These are phyloP conservation scores for Penaeus japonicus DNA, from an alignment of 1,140 invertebrate genomes.

Conservation along the genomic window DNA sequence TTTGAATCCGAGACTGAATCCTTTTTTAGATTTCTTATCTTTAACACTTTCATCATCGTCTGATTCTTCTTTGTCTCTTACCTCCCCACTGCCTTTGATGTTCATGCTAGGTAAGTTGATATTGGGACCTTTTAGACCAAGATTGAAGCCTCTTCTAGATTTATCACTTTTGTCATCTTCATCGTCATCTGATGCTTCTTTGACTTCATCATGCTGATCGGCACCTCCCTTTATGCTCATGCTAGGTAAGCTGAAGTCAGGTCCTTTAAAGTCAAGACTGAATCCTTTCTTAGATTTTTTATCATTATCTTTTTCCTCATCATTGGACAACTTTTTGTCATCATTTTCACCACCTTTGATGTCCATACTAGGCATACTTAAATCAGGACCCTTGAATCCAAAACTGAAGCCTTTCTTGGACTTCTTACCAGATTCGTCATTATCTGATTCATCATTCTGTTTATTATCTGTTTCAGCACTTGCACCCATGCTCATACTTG, in stretches of 20 bases:
- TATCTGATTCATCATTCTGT: too few species aligned
- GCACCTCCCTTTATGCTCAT: not conserved
- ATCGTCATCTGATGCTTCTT: not conserved
- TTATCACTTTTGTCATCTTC: not conserved
- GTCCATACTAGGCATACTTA: conserved; percentile 22
- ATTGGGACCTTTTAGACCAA: not conserved
- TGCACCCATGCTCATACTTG: too few species aligned
- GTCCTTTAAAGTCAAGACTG: not conserved
- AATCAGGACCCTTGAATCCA: conserved; percentile 23
- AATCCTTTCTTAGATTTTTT: not conserved
- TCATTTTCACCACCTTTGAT: not conserved
- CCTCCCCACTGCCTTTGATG: not conserved
- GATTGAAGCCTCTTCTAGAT: not conserved
- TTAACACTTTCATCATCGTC: not conserved
- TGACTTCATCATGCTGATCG: not conserved
- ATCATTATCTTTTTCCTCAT: not conserved
- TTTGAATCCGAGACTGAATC: too few species aligned
- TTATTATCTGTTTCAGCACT: too few species aligned
- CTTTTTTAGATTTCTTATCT: too few species aligned
- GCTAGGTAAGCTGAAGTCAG: conserved; percentile 15
- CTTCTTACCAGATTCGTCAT: too few species aligned
- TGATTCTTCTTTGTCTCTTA: not conserved
- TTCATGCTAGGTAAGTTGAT: not conserved
- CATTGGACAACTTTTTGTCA: not conserved
- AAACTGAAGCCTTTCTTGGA: not conserved